Evolutionary conservation across 2,888 invertebrate genomes (phyloP), one percentile per base, ranked within the genome.

Genomic region (Agrenia bidenticulata): DNA sequence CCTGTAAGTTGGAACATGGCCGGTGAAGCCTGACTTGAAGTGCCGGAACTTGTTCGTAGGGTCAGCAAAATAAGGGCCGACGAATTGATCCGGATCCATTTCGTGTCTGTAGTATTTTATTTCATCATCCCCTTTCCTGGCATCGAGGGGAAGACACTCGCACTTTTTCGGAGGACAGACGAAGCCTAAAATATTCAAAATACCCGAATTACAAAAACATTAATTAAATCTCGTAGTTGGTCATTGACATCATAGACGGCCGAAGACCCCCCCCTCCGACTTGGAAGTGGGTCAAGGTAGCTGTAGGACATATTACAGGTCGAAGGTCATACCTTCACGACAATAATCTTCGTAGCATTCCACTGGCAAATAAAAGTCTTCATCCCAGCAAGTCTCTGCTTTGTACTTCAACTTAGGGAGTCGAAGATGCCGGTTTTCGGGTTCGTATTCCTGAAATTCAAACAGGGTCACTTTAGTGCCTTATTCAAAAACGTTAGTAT

Each of bases 71-170:
- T 73, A 72, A 11, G 75, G 72, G 2, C 69, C 24, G 11, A 63
- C 66, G 49, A 73, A 73, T 17, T 66, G 61, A 21, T 60, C 61
- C 5, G 73, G 72, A 50, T 73, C 73, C 32, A 56, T 57, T 59
- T 72, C 72, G 54, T 63, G 61, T 23, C 68, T 61, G 45, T 72
- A 72, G 55, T 70, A 71, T 7, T 70, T 66, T 15, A 75, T 41
- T 11, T 72, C 69, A 11, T 61, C 63, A 32, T 75, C 73, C 21
- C 59, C 45, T 55, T 66, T 72, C 27, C 69, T 59, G 0, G 73
- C 60, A 37, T 73, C 73, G 27, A 75, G 63, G 5, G 75, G 75
- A 1, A 75, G 55, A 53, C 73, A 75, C 26, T 75, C 75, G 49
- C 75, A 75, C 7, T 63, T 63, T 57, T 68, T 72, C 9, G 73